Percentiles rank a stretch among this genome's conserved stretches.
phyloP scores from a whole-genome alignment of 2,888 invertebrate genomes.

The Sesia apiformis region DNA sequence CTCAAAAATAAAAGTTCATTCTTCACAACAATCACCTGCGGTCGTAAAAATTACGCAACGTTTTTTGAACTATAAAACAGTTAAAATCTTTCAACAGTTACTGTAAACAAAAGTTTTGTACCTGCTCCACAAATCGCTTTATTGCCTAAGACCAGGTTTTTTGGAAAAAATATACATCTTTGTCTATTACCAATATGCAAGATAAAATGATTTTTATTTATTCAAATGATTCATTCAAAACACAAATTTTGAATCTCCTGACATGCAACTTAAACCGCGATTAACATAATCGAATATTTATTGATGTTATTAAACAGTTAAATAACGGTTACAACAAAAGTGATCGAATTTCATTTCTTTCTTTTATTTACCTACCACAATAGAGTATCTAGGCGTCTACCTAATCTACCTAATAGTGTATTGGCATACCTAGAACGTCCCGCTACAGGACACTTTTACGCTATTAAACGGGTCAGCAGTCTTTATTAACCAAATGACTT shows the following conservation, averaged over 20 bases:
- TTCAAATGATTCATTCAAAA: neutral
- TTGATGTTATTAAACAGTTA: neutral
- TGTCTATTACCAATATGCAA: too few species aligned
- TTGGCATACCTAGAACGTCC: too few species aligned
- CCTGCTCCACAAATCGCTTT: neutral
- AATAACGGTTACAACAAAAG: neutral
- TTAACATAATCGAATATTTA: neutral
- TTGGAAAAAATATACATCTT: neutral
- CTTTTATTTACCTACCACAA: neutral
- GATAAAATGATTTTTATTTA: too few species aligned
- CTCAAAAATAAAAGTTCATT: constrained; percentile 8
- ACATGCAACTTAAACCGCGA: neutral
- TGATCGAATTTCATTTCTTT: neutral
- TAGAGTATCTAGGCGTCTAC: too few species aligned
- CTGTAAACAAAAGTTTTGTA: neutral
- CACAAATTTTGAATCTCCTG: neutral
- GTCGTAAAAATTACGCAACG: constrained; percentile 46
- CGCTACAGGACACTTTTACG: too few species aligned
- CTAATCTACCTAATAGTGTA: too few species aligned
- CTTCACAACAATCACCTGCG: constrained; percentile 31
- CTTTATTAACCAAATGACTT: too few species aligned
- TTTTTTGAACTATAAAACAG: constrained; percentile 42
- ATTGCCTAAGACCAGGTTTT: neutral
- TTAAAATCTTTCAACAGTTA: constrained; percentile 39
- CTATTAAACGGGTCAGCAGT: too few species aligned